A percentile compares a stretch with the other conserved stretches of the same genome.
phyloP scores from a whole-genome alignment of 2,888 invertebrate species.

The Phorcus lineatus region DNA sequence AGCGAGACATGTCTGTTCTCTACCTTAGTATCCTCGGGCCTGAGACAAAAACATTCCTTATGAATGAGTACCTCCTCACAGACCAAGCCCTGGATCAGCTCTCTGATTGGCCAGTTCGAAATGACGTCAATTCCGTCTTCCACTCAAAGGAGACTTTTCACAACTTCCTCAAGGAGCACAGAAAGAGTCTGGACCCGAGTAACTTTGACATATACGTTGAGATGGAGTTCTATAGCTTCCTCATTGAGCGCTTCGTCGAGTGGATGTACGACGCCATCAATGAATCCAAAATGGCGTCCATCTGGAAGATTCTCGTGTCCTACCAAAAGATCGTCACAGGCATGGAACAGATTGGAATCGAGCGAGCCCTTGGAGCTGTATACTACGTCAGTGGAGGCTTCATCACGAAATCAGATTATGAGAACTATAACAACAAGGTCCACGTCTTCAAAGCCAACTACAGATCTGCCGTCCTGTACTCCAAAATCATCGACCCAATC shows the following conservation, averaged over 20 bases:
- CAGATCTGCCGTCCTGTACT: slow-evolving; percentile 88
- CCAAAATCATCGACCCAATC: slow-evolving; percentile 83
- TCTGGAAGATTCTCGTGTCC: slow-evolving; percentile 80
- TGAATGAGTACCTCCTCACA: slow-evolving; percentile 55
- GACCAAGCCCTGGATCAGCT: slow-evolving; percentile 55
- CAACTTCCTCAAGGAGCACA: slow-evolving; percentile 56
- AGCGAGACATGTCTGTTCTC: slow-evolving; percentile 62
- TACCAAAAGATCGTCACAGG: slow-evolving; percentile 91
- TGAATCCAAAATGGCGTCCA: slow-evolving; percentile 59
- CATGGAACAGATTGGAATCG: slow-evolving; percentile 91
- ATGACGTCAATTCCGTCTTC: slow-evolving; percentile 53
- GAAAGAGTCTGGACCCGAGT: slow-evolving; percentile 48
- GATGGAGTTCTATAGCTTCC: slow-evolving; percentile 60
- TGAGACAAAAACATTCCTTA: slow-evolving; percentile 56
- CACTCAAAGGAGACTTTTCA: slow-evolving; percentile 55
- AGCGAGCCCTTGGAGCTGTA: slow-evolving; percentile 90
- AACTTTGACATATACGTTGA: slow-evolving; percentile 58
- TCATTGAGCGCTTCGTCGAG: slow-evolving; percentile 57
- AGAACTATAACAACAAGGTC: slow-evolving; percentile 87
- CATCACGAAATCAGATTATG: slow-evolving; percentile 83
- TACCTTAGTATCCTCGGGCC: slow-evolving; percentile 58
- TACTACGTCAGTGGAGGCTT: slow-evolving; percentile 87
- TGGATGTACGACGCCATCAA: slow-evolving; percentile 65
- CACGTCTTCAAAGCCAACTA: slow-evolving; percentile 87
- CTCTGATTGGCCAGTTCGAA: slow-evolving; percentile 55